These are phyloP conservation scores for Acrobasis suavella DNA, from an alignment of 2,888 invertebrate genomes.

Conservation along the genomic window DNA sequence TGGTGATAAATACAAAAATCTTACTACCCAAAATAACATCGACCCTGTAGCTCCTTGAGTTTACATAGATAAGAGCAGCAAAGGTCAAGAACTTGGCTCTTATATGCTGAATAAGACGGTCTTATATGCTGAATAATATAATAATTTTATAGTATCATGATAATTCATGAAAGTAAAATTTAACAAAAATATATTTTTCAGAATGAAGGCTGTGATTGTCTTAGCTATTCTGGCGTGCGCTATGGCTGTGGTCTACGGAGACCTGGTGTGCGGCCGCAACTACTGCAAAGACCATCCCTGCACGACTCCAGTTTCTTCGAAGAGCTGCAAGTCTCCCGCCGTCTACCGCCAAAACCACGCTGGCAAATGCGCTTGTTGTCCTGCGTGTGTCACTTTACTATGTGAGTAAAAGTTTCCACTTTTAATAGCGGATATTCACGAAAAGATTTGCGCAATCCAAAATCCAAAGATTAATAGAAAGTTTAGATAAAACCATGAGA, in stretches of 20 bases:
- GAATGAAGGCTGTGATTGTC: conserved; percentile 63
- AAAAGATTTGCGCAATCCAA: background rate
- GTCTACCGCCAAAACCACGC: conserved; percentile 62
- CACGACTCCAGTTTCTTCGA: conserved; percentile 41
- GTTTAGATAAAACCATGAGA: too few species aligned
- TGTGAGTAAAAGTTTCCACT: conserved; percentile 47
- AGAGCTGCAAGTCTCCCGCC: conserved; percentile 56
- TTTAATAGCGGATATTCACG: too few species aligned
- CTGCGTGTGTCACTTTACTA: conserved; percentile 68
- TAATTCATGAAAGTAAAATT: too few species aligned
- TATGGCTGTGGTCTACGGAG: conserved; percentile 57
- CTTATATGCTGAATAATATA: too few species aligned
- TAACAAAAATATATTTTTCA: conserved; percentile 27
- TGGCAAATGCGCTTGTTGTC: conserved; percentile 74
- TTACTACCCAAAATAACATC: too few species aligned
- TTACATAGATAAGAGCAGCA: too few species aligned
- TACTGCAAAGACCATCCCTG: conserved; percentile 72
- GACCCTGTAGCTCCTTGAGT: too few species aligned
- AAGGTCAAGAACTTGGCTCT: too few species aligned
- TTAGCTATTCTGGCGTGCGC: conserved; percentile 56
- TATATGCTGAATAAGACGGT: too few species aligned
- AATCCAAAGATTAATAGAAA: too few species aligned
- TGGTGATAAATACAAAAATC: too few species aligned
- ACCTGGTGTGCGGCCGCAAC: conserved; percentile 66
- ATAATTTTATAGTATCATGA: too few species aligned